Base-by-base conservation (phyloP, 1,140 invertebrate genomes). In the Stegodyphus mimosarum region DNA sequence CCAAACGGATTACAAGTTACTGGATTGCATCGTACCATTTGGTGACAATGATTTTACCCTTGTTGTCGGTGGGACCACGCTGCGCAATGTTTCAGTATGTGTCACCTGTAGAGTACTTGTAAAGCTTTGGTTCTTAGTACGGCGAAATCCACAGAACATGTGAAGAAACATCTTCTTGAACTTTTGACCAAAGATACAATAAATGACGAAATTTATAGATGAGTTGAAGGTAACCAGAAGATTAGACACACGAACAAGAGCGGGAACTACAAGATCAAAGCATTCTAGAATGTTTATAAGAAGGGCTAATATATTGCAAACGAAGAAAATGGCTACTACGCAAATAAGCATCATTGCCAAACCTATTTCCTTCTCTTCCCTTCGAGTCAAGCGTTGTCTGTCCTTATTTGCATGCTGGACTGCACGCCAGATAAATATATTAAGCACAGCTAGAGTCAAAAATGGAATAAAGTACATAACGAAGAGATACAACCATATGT, bases 151-250 rank as follows among this genome's bases (percentile, higher is more conserved):
- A 48, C 74, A 67, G n/a, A 77, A 86, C 78, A 81, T 81, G 51
- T 72, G 63, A 73, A 86, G n/a, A 67, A 86, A 86, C 83, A 86
- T 81, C 52, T 83, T 86, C 51, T 74, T 77, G 33, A 99, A 99
- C 89, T 99, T 98, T 89, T 98, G 95, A 1, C 97, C 98, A 90
- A 98, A 98, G 55, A 98, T 96, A 86, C 98, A 97, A 91, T 99
- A 99, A 86, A 99, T 97, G 73, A 99, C 94, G 90, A 99, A 99
- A 90, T 99, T 99, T 55, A 98, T 95, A 87, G 97, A 97, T 88
- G 96, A 98, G 91, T 99, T 99, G 88, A 99, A 95, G 48, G 96
- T 98, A 10, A 99, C 97, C 50, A 99, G 92, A 17, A 99, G 93
- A 90, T 99, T 98, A 87, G 87, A 83, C 11, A 89, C 63, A 2